A percentile compares a stretch with the other conserved stretches of the same genome.
phyloP scores from a whole-genome alignment of 2,797 vertebrate species.

The Fistularia tabacaria region DNA sequence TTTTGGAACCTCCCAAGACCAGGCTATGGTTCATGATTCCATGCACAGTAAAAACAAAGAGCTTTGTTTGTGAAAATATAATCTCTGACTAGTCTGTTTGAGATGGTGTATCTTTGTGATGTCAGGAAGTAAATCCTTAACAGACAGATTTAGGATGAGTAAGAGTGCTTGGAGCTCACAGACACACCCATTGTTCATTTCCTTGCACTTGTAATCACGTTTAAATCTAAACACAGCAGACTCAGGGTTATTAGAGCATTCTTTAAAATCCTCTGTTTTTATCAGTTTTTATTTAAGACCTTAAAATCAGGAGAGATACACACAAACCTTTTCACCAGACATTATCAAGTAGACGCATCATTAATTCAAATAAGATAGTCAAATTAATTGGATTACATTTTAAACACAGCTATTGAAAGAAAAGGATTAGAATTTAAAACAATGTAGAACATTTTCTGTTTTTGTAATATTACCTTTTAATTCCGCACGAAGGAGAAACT shows the following conservation, averaged over 20 bases:
- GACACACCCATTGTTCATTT: conserved; percentile 58
- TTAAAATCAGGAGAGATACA: neutral
- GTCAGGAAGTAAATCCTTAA: conserved; percentile 60
- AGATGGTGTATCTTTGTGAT: conserved; percentile 54
- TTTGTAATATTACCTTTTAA: too few species aligned
- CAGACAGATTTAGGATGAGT: conserved; percentile 49
- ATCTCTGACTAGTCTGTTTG: conserved; percentile 56
- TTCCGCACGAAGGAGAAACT: too few species aligned
- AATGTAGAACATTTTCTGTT: too few species aligned
- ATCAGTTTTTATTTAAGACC: neutral
- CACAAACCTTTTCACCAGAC: too few species aligned
- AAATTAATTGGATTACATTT: neutral
- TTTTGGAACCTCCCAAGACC: conserved; percentile 58
- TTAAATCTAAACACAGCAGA: conserved; percentile 63
- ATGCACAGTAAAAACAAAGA: conserved; percentile 50
- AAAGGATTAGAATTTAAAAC: too few species aligned
- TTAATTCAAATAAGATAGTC: too few species aligned
- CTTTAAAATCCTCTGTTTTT: conserved; percentile 27
- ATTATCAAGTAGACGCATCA: too few species aligned
- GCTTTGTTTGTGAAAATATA: conserved; percentile 63
- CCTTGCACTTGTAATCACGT: conserved; percentile 59
- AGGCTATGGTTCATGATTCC: conserved; percentile 54
- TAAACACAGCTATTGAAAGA: neutral
- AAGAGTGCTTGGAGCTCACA: conserved; percentile 43
- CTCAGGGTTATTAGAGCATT: conserved; percentile 53